These are phyloP conservation scores for Chaenodraco wilsoni DNA, from an alignment of 2,797 vertebrate genomes.

Conservation along the genomic window DNA sequence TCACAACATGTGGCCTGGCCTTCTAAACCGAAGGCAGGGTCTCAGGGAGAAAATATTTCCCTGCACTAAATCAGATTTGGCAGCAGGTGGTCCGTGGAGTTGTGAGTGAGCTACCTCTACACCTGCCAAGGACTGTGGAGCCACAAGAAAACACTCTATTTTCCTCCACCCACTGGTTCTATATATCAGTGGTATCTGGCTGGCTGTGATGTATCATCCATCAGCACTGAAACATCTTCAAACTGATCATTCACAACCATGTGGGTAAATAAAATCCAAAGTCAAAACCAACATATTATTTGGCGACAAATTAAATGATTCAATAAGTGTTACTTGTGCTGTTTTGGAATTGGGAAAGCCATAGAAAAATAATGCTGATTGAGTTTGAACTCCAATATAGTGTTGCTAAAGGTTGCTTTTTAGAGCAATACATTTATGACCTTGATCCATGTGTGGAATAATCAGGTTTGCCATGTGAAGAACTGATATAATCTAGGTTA, in stretches of 20 bases:
- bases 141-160: constrained; percentile 75
- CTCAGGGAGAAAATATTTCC: constrained; percentile 81
- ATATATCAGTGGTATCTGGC: constrained; percentile 60
- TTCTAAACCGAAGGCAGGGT: constrained; percentile 80
- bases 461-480: constrained; percentile 45
- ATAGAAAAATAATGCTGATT: constrained; percentile 12
- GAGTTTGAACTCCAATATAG: constrained; percentile 1
- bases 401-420: constrained; percentile 25
- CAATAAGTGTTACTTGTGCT: neutral
- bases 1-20: constrained; percentile 84
- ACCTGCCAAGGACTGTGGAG: constrained; percentile 71
- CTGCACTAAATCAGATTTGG: constrained; percentile 85
- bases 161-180: constrained; percentile 67
- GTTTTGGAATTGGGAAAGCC: constrained; percentile 3
- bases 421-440: constrained; percentile 40
- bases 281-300: constrained; percentile 1
- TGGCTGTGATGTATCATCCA: constrained; percentile 47
- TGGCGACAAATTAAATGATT: neutral
- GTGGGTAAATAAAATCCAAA: constrained; percentile 22
- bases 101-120: constrained; percentile 74
- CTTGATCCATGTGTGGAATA: constrained; percentile 43
- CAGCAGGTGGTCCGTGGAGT: constrained; percentile 78
- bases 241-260: constrained; percentile 31
- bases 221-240: constrained; percentile 44
- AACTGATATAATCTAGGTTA: constrained; percentile 52